Percentiles rank a stretch among this genome's conserved stretches.
These are phyloP conservation scores for Albula glossodonta DNA, from an alignment of 2,113 vertebrate species.

Conservation along the genomic window DNA sequence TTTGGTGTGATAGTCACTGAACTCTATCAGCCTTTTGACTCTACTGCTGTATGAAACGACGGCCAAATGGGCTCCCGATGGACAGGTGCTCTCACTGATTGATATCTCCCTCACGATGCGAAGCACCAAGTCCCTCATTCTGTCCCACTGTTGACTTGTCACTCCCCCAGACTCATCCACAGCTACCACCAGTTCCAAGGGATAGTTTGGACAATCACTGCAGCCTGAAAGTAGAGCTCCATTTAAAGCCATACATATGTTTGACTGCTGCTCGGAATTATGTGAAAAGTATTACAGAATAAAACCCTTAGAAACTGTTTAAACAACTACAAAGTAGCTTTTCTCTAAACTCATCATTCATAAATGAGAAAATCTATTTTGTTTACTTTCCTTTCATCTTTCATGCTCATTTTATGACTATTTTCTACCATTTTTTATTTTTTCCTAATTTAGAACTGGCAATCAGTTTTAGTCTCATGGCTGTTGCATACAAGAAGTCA, in stretches of 20 bases:
- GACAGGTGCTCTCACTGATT: constrained; percentile 51
- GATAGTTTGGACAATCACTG: constrained; percentile 48
- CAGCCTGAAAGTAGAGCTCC: constrained; percentile 31
- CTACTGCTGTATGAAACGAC: constrained; percentile 45
- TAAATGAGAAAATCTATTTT: no score
- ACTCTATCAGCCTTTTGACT: constrained; percentile 46
- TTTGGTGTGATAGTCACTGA: constrained; percentile 43
- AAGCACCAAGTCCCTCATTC: constrained; percentile 48
- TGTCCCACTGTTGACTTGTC: constrained; percentile 38
- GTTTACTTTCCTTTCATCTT: no score
- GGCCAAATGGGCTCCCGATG: constrained; percentile 43
- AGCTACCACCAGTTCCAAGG: constrained; percentile 54
- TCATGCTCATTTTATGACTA: no score
- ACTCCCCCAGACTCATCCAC: constrained; percentile 49
- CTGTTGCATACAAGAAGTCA: background rate
- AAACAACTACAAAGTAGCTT: no score
- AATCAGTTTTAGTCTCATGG: no score
- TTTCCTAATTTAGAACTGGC: no score
- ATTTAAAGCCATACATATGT: background rate
- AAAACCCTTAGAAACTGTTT: no score
- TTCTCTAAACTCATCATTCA: no score
- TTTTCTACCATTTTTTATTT: no score
- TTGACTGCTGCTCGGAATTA: no score
- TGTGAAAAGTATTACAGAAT: no score
- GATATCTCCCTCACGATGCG: constrained; percentile 25